A percentile compares a stretch with the other conserved stretches of the same genome.
Conservation (phyloP, 23 tunicate species). For the Diplosoma virens region DNA sequence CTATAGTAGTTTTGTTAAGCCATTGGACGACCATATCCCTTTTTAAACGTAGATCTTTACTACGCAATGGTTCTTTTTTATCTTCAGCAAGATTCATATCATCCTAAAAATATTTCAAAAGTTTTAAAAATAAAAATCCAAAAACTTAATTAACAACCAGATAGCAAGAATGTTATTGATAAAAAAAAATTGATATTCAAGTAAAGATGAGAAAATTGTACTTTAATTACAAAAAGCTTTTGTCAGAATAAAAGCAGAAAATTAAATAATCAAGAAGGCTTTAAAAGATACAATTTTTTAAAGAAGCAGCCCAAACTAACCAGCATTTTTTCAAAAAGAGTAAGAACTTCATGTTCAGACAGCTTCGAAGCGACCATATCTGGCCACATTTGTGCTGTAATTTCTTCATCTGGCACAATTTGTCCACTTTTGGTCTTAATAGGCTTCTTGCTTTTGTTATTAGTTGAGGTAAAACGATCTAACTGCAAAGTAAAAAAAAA, state of each 20-base stretch:
- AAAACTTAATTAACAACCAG: too few species aligned
- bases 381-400: conserved; percentile 39
- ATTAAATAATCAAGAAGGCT: background rate
- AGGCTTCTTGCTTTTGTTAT: conserved; percentile 40
- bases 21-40: conserved; percentile 89
- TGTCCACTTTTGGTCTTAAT: conserved; percentile 7
- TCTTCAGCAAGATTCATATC: conserved; percentile 95
- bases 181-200: too few species aligned
- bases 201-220: too few species aligned
- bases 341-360: conserved; percentile 85
- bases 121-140: background rate
- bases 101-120: conserved; percentile 67
- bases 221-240: too few species aligned
- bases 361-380: conserved; percentile 68
- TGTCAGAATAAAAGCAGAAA: too few species aligned
- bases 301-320: conserved; percentile 28
- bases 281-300: background rate
- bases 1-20: conserved; percentile 86
- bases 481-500: background rate
- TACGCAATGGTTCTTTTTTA: conserved; percentile 70
- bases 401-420: conserved; percentile 32
- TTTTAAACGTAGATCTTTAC: conserved; percentile 62
- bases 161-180: too few species aligned
- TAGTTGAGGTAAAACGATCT: conserved; percentile 38
- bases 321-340: conserved; percentile 89